Evolutionary conservation across 2,113 vertebrate genomes (phyloP).

Genomic region (Serilophus lunatus): DNA sequence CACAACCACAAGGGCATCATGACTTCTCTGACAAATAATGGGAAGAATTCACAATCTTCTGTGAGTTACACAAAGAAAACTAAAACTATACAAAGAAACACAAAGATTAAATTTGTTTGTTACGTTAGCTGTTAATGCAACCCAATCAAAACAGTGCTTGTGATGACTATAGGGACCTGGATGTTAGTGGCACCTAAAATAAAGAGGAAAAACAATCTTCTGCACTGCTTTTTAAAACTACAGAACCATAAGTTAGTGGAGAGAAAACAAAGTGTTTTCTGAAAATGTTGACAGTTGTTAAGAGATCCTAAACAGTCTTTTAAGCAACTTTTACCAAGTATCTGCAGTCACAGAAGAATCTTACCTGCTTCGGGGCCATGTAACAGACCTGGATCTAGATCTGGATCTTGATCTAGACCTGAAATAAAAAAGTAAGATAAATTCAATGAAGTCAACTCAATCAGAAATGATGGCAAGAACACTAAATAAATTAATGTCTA

Average conservation of each 20-base stretch:
- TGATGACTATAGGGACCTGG: fast-evolving
- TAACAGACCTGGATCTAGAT: conserved; percentile 81
- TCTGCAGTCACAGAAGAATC: background rate
- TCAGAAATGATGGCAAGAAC: background rate
- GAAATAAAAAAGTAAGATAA: background rate
- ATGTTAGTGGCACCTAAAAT: background rate
- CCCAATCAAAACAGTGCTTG: background rate
- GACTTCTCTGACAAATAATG: background rate
- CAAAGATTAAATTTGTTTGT: background rate
- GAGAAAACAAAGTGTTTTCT: background rate
- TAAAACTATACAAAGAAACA: too few relatives aligned
- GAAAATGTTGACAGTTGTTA: background rate
- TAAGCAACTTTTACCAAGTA: background rate
- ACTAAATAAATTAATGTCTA: background rate
- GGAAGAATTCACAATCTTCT: background rate
- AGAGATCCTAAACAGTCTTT: background rate
- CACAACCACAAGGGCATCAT: fast-evolving
- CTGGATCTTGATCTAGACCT: conserved; percentile 82
- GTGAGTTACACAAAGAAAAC: background rate
- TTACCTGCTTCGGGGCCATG: conserved; percentile 83
- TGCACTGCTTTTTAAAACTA: background rate
- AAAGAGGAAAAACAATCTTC: background rate
- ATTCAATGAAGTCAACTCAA: background rate
- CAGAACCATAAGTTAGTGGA: background rate
- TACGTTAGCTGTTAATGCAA: background rate